Evolutionary conservation across 2,797 vertebrate genomes (phyloP).

Genomic region (Emydoidea blandingii): DNA sequence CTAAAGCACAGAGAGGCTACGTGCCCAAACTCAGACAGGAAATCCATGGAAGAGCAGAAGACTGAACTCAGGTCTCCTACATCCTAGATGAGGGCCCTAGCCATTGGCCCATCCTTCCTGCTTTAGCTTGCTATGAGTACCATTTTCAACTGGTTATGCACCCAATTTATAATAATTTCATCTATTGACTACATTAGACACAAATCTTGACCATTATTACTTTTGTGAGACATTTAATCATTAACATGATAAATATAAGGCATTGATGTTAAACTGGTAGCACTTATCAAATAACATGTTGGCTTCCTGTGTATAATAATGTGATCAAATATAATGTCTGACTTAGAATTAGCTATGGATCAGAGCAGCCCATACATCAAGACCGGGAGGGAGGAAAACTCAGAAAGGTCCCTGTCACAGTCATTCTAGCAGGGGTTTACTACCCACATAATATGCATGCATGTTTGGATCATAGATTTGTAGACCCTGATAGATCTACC

Average conservation of each 20-base stretch:
- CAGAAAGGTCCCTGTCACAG: neutral
- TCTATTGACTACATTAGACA: neutral
- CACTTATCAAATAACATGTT: neutral
- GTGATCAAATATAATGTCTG: neutral
- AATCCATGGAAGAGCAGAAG: neutral
- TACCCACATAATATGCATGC: accelerated
- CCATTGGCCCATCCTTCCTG: neutral
- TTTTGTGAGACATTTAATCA: neutral
- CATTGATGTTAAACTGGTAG: neutral
- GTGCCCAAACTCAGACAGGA: neutral
- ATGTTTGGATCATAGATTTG: neutral
- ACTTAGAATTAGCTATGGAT: neutral
- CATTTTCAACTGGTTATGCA: neutral
- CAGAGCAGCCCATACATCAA: neutral
- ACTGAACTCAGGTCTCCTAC: neutral
- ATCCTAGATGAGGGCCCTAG: neutral
- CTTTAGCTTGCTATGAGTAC: neutral
- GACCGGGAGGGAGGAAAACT: neutral
- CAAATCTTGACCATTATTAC: neutral
- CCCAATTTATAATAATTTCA: neutral
- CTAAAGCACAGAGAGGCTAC: neutral
- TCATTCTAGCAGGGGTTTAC: neutral
- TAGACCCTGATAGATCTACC: neutral
- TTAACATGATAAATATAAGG: neutral
- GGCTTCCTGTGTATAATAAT: neutral